A percentile compares a stretch with the other conserved stretches of the same genome.
Conservation (phyloP, 1,140 invertebrate species). For the Meloidogyne hapla region DNA sequence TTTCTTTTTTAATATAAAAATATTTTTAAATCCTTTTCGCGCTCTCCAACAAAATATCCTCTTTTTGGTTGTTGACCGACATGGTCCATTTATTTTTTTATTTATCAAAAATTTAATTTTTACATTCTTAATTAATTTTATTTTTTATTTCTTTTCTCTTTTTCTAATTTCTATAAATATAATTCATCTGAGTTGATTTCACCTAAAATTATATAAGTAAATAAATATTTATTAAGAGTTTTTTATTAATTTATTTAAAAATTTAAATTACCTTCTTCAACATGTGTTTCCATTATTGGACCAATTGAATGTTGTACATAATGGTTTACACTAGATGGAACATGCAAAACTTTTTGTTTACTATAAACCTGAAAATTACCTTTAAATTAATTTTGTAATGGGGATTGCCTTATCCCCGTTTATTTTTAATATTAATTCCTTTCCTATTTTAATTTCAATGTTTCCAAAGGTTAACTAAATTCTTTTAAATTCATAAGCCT, state of each 20-base stretch:
- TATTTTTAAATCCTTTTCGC: neutral
- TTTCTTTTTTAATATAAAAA: neutral
- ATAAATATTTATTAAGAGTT: no score
- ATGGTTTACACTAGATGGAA: neutral
- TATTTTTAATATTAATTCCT: no score
- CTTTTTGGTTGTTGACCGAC: neutral
- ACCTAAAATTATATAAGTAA: neutral
- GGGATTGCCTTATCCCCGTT: no score
- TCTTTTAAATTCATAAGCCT: no score
- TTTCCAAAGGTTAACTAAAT: no score
- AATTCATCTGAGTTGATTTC: neutral
- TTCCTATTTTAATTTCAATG: no score
- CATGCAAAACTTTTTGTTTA: neutral
- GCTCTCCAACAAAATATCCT: neutral
- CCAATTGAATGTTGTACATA: neutral
- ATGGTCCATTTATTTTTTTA: conserved; percentile 6
- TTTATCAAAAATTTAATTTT: neutral
- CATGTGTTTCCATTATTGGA: neutral
- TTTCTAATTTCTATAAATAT: neutral
- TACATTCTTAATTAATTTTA: no score
- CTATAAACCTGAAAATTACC: neutral
- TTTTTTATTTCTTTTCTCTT: neutral
- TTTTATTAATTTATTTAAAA: no score
- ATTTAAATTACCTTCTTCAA: no score
- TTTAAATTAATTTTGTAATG: no score